phyloP scores from a whole-genome alignment of 2,888 invertebrate genomes.

The Callosobruchus maculatus region DNA sequence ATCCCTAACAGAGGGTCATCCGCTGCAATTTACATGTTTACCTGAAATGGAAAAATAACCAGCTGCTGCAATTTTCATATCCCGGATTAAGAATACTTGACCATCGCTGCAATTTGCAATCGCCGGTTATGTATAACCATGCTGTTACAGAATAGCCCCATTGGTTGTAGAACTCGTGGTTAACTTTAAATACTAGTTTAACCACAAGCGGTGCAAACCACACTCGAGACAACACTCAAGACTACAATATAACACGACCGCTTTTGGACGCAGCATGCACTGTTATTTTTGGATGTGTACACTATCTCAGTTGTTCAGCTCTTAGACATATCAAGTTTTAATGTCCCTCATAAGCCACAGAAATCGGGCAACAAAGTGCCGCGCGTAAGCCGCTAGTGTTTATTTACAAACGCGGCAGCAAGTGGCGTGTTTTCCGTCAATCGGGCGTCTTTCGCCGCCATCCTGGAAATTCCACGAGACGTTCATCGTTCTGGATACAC shows the following conservation, averaged over 20 bases:
- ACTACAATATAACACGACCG: neutral
- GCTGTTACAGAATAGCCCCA: no score
- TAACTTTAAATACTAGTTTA: no score
- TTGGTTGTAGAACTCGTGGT: no score
- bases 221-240: no score
- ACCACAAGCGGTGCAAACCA: no score
- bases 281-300: neutral
- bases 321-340: neutral
- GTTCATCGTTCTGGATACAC: neutral
- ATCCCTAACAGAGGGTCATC: no score
- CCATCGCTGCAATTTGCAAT: no score
- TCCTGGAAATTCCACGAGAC: neutral
- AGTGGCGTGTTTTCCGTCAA: neutral
- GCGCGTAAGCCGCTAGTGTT: neutral
- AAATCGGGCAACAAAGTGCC: neutral
- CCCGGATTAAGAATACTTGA: no score
- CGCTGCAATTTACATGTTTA: no score
- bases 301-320: neutral
- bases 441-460: neutral
- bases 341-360: neutral
- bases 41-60: no score
- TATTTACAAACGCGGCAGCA: neutral
- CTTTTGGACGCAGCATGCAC: neutral
- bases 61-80: no score
- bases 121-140: no score